phyloP scores from a whole-genome alignment of 2,797 vertebrate genomes.

The Eptatretus atami region DNA sequence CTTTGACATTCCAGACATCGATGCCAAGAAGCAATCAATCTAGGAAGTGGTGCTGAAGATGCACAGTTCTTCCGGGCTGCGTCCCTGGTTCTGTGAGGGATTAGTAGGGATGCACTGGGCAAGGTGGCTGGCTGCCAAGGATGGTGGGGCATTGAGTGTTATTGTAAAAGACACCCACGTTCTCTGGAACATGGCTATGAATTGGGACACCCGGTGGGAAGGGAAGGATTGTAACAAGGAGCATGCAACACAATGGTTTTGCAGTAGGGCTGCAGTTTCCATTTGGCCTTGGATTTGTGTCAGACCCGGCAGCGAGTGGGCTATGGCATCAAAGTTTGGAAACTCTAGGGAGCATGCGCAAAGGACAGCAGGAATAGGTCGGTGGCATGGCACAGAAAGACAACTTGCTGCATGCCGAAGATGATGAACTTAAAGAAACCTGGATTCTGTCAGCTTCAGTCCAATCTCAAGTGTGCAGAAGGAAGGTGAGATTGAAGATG shows the following conservation, averaged over 20 bases:
- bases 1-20: conserved; percentile 93
- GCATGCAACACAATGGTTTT: conserved; percentile 38
- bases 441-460: conserved; percentile 53
- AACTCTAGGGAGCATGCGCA: background rate
- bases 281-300: background rate
- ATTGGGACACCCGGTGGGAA: conserved; percentile 18
- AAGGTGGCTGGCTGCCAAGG: conserved; percentile 25
- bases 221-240: conserved; percentile 20
- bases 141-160: conserved; percentile 48
- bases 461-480: conserved; percentile 84
- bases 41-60: conserved; percentile 41
- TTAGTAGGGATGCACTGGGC: conserved; percentile 26
- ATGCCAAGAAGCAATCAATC: conserved; percentile 78
- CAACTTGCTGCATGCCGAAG: conserved; percentile 10
- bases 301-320: background rate
- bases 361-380: background rate
- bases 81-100: conserved; percentile 10
- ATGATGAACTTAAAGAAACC: conserved; percentile 20
- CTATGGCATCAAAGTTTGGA: background rate
- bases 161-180: conserved; percentile 71
- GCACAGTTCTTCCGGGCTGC: conserved; percentile 26
- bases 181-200: conserved; percentile 28
- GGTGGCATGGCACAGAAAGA: background rate
- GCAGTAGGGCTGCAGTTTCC: conserved; percentile 11
- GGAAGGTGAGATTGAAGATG: conserved; percentile 76